Base-by-base conservation (phyloP, 35 echinoderm and acorn worm species). In the Diadema setosum region DNA sequence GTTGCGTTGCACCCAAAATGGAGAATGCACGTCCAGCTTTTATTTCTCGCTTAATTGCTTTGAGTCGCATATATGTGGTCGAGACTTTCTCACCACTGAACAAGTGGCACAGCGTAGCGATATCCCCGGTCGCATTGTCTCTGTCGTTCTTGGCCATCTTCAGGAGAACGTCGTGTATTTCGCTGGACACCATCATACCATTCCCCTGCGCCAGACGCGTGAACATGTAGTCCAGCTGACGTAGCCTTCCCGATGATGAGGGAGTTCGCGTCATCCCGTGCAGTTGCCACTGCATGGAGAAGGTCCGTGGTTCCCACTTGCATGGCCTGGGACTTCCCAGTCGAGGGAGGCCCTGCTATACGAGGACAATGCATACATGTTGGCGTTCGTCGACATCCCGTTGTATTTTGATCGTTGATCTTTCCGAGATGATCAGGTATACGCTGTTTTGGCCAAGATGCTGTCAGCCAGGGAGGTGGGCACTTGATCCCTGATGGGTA, bases 1-100 rank as follows among this genome's bases (percentile, higher is more conserved):
- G 39, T 82, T 82, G 80, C 3, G 80, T 82, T 5, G 42, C 40
- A 44, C 78, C 78, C 45, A 82, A 82, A 23, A 82, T 82, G 37
- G 5, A 26, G 45, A 82, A 82, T 11, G 78, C 78, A n/a, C 78
- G 39, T 31, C 42, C 78, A 82, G 2, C 7, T 55, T 82, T 6
- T 46, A 82, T 82, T 82, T 46, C 78, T 20, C 42, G 7, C 32
- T 55, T 46, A 31, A 3, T 82, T 23, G 42, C 5, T 82, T 23
- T 82, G 78, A 11, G 78, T 3, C 39, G 42, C 5, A 43, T 43
- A 20, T 46, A 82, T 41, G 78, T 82, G 16, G 78, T 82, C 2
- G 78, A 82, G 6, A 82, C 2, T 2, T 75, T 75, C 41, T 82
- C 33, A 41, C 78, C 78, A 82, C 78, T 82, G 3, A 82, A 82